These are phyloP conservation scores for Aleiodes testaceus DNA, from an alignment of 2,888 invertebrate species.

Conservation along the genomic window DNA sequence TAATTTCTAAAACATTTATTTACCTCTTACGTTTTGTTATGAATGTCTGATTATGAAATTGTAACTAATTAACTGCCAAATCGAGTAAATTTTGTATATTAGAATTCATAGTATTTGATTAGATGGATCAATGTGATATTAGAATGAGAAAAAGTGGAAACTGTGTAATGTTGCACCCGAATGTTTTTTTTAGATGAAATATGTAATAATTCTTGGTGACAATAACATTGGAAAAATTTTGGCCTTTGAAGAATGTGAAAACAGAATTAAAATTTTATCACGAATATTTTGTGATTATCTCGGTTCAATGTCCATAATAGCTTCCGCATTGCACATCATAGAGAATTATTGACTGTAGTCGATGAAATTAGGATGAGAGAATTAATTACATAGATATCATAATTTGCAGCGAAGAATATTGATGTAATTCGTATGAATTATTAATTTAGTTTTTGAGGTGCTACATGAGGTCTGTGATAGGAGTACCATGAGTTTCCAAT, in stretches of 20 bases:
- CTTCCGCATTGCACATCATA: too few relatives aligned
- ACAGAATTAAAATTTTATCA: background rate
- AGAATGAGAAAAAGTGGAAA: background rate
- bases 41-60: background rate
- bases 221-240: constrained; percentile 6
- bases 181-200: background rate
- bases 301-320: too few relatives aligned
- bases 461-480: constrained; percentile 20
- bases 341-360: too few relatives aligned
- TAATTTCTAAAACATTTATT: background rate
- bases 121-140: constrained; percentile 23
- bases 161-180: background rate
- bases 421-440: background rate
- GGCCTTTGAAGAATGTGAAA: background rate
- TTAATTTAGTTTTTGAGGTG: background rate
- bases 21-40: background rate
- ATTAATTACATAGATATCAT: too few relatives aligned
- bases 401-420: background rate
- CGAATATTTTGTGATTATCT: too few relatives aligned
- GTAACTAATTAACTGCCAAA: constrained; percentile 14
- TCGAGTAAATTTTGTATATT: background rate
- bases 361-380: too few relatives aligned
- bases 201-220: constrained; percentile 4
- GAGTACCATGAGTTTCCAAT: background rate
- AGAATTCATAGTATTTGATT: constrained; percentile 6